Conservation (phyloP, 2,888 invertebrate species). For the Nesidiocoris tenuis region DNA sequence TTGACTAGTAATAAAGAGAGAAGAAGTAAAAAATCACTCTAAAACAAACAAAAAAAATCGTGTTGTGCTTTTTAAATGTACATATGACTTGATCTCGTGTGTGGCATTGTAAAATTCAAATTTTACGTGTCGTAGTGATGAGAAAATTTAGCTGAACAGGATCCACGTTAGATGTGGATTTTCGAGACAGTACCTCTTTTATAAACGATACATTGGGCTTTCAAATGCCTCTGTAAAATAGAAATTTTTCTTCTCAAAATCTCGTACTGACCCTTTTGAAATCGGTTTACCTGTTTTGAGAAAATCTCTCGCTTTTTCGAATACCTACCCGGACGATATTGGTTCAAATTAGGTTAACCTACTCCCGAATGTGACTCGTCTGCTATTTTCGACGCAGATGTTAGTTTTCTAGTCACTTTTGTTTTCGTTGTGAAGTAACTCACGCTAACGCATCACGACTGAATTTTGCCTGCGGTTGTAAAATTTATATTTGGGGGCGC, state of each 20-base stretch:
- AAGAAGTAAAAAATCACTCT: too few species aligned
- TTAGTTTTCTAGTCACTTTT: constrained; percentile 37
- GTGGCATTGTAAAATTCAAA: constrained; percentile 40
- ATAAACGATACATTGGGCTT: constrained; percentile 43
- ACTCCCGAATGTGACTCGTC: constrained; percentile 7
- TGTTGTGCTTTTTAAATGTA: constrained; percentile 48
- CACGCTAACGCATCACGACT: constrained; percentile 6
- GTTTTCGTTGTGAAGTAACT: not conserved
- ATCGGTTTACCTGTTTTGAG: not conserved
- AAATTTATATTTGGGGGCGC: too few species aligned
- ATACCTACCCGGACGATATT: too few species aligned
- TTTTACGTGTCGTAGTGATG: not conserved
- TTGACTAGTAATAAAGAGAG: not conserved
- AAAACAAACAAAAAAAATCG: constrained; percentile 14
- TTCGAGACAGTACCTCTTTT: constrained; percentile 18
- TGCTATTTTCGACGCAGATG: constrained; percentile 14
- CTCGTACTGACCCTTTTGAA: not conserved
- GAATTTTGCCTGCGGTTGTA: not conserved
- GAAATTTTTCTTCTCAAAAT: not conserved
- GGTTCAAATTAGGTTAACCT: too few species aligned
- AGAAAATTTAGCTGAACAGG: constrained; percentile 7
- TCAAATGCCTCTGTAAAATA: constrained; percentile 30
- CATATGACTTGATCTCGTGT: constrained; percentile 51
- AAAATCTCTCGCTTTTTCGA: too few species aligned
- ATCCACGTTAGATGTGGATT: not conserved